Conservation (phyloP, 1,140 invertebrate species). For the Centruroides vittatus region DNA sequence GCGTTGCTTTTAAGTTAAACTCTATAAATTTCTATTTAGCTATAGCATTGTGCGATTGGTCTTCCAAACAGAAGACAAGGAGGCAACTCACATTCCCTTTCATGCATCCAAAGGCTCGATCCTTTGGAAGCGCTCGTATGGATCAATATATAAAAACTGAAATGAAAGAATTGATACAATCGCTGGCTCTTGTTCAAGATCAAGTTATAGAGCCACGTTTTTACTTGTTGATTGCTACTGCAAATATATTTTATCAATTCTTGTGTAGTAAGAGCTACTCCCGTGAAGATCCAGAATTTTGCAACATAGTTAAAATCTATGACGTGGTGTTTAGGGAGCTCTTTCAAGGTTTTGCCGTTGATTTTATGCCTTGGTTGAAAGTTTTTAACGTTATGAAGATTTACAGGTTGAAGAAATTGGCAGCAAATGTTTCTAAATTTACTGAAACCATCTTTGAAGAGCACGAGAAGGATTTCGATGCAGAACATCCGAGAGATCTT, state of each 20-base stretch:
- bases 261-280: constrained; percentile 63
- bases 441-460: constrained; percentile 45
- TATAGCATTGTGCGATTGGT: constrained; percentile 73
- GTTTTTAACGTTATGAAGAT: constrained; percentile 1
- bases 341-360: constrained; percentile 71
- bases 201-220: constrained; percentile 39
- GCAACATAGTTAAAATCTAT: constrained; percentile 50
- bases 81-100: constrained; percentile 58
- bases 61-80: constrained; percentile 56
- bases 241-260: constrained; percentile 70
- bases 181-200: neutral
- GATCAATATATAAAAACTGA: constrained; percentile 19
- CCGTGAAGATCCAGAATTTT: constrained; percentile 46
- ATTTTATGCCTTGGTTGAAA: constrained; percentile 70
- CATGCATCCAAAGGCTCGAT: constrained; percentile 51
- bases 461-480: constrained; percentile 16
- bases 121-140: constrained; percentile 42
- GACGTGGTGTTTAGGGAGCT: constrained; percentile 78
- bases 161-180: constrained; percentile 9
- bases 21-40: constrained; percentile 41
- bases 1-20: neutral
- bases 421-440: constrained; percentile 29
- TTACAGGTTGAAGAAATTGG: constrained; percentile 1
- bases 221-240: constrained; percentile 48
- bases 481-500: constrained; percentile 21